Conservation (phyloP, 2,113 vertebrate genomes). For the Dipodomys spectabilis region DNA sequence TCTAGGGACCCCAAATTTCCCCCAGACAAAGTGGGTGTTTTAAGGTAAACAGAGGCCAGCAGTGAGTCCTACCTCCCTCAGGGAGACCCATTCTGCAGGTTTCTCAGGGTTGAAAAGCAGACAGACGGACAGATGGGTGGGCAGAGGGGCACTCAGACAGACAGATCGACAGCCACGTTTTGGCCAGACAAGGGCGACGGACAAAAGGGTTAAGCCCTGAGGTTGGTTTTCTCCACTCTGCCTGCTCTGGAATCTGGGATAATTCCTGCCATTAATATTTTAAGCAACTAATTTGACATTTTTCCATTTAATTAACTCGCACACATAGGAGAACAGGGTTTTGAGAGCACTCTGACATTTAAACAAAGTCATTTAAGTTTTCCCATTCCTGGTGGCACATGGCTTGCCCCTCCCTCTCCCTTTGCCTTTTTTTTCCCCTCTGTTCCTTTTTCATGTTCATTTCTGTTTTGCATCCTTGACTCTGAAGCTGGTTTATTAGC, state of each 20-base stretch:
- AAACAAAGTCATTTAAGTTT: conserved; percentile 71
- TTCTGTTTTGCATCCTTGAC: conserved; percentile 68
- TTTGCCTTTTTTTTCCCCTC: background rate
- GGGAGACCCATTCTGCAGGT: background rate
- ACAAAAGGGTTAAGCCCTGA: conserved; percentile 43
- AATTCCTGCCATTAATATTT: conserved; percentile 76
- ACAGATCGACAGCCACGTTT: background rate
- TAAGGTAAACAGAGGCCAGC: background rate
- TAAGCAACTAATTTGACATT: conserved; percentile 81
- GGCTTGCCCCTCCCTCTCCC: background rate
- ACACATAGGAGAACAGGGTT: conserved; percentile 70
- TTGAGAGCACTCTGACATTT: conserved; percentile 70
- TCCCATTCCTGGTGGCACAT: conserved; percentile 52
- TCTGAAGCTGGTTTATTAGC: conserved; percentile 45
- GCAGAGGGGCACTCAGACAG: too few relatives aligned
- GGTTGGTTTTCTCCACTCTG: conserved; percentile 51
- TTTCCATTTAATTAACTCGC: conserved; percentile 85
- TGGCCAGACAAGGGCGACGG: background rate
- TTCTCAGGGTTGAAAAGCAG: too few relatives aligned
- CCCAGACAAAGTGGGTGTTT: accelerated
- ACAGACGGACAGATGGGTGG: too few relatives aligned
- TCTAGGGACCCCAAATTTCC: background rate
- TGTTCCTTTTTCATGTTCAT: background rate
- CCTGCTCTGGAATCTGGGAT: conserved; percentile 58
- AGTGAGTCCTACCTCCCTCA: background rate